These are phyloP conservation scores for Antitype chi DNA, from an alignment of 2,888 invertebrate genomes.

Conservation along the genomic window DNA sequence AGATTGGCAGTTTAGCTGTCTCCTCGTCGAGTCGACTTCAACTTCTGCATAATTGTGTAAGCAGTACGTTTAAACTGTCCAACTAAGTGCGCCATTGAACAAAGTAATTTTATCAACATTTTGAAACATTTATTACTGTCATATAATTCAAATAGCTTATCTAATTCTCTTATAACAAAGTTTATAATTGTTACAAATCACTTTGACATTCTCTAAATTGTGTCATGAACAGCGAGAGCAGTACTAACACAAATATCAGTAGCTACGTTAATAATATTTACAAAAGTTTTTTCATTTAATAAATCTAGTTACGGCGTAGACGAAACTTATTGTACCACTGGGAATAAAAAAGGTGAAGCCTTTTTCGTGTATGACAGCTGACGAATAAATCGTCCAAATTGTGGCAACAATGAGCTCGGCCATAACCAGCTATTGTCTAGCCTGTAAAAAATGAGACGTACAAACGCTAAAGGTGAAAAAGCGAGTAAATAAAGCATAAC, in stretches of 20 bases:
- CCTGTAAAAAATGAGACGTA: slow-evolving; percentile 50
- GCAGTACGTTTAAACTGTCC: slow-evolving; percentile 57
- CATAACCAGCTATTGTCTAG: slow-evolving; percentile 44
- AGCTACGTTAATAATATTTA: background rate
- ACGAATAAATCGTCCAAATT: slow-evolving; percentile 50
- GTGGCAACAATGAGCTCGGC: slow-evolving; percentile 32
- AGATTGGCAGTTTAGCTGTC: slow-evolving; percentile 75
- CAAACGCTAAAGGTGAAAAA: slow-evolving; percentile 59
- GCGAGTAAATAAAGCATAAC: slow-evolving; percentile 72
- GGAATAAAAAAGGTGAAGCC: slow-evolving; percentile 36
- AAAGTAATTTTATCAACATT: slow-evolving; percentile 52
- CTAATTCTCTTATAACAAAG: slow-evolving; percentile 41
- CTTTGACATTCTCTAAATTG: slow-evolving; percentile 37
- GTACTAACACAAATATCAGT: slow-evolving; percentile 9
- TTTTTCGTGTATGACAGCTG: slow-evolving; percentile 41
- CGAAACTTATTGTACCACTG: slow-evolving; percentile 23
- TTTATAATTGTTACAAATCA: slow-evolving; percentile 50
- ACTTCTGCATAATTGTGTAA: slow-evolving; percentile 66
- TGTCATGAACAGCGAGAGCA: slow-evolving; percentile 13
- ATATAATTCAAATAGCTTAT: slow-evolving; percentile 42
- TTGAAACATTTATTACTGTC: slow-evolving; percentile 47
- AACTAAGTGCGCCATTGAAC: slow-evolving; percentile 35
- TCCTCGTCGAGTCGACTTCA: slow-evolving; percentile 67
- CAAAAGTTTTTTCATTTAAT: background rate
- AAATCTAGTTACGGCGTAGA: slow-evolving; percentile 25